Evolutionary conservation across 2,797 vertebrate species (phyloP).

Genomic region (Acipenser ruthenus): DNA sequence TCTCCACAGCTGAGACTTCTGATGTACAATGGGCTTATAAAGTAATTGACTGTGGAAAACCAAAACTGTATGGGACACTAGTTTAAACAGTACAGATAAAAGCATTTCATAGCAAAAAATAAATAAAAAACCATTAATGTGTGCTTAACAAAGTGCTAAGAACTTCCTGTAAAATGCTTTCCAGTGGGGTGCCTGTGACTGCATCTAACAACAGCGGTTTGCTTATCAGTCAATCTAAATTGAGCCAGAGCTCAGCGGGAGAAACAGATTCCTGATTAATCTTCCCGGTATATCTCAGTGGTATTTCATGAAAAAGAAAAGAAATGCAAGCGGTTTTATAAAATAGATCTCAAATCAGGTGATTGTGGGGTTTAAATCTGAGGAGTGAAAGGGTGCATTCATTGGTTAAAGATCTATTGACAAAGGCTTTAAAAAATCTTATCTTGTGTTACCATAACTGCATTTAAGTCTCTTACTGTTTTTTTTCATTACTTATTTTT

Average conservation of each 20-base stretch:
- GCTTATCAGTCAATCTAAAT: constrained; percentile 3
- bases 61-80: too few relatives aligned
- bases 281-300: background rate
- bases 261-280: background rate
- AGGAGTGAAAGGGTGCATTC: background rate
- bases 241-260: background rate
- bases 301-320: background rate
- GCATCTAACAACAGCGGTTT: constrained; percentile 1
- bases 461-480: too few relatives aligned
- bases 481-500: too few relatives aligned
- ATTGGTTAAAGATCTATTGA: background rate
- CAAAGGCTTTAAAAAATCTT: background rate
- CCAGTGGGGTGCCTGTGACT: background rate
- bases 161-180: background rate
- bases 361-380: background rate
- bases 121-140: too few relatives aligned
- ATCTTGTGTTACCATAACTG: background rate
- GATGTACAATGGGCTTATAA: too few relatives aligned
- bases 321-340: background rate
- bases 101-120: too few relatives aligned
- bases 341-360: background rate
- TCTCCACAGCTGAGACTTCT: too few relatives aligned
- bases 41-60: too few relatives aligned
- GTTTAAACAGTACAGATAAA: too few relatives aligned
- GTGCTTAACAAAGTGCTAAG: constrained; percentile 29